Evolutionary conservation across 2,797 vertebrate genomes (phyloP).

Genomic region (Sarcoramphus papa): DNA sequence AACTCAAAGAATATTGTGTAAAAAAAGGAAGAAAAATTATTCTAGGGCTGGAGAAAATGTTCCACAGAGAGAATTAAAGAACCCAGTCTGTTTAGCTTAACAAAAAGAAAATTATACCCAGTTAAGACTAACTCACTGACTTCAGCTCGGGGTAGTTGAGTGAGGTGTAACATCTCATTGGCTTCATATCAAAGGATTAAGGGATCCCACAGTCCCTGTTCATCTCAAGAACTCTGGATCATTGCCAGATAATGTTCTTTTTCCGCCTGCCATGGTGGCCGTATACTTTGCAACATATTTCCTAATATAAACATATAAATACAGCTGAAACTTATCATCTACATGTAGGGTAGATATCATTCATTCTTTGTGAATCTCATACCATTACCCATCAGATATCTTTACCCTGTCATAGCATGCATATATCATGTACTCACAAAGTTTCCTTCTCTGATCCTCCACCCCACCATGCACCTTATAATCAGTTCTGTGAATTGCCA

Average conservation of each 20-base stretch:
- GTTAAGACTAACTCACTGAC: background rate
- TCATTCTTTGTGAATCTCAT: background rate
- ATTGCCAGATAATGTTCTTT: background rate
- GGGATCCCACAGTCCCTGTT: background rate
- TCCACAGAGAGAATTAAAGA: background rate
- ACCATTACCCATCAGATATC: background rate
- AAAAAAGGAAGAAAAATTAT: background rate
- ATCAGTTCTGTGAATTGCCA: background rate
- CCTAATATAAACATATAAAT: background rate
- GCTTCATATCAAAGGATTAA: background rate
- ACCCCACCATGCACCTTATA: accelerated
- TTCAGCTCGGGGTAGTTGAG: background rate
- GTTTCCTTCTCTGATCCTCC: background rate
- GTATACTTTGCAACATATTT: background rate
- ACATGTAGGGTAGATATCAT: background rate
- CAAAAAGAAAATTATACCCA: background rate
- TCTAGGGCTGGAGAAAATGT: background rate
- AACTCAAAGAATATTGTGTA: background rate
- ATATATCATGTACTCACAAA: background rate
- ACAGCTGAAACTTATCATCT: background rate
- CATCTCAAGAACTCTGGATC: background rate
- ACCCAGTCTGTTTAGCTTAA: background rate
- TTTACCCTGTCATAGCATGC: accelerated
- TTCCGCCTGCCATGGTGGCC: background rate
- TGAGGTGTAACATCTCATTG: background rate